Conservation (phyloP, 1,140 invertebrate species). For the Cyclargus thomasi region DNA sequence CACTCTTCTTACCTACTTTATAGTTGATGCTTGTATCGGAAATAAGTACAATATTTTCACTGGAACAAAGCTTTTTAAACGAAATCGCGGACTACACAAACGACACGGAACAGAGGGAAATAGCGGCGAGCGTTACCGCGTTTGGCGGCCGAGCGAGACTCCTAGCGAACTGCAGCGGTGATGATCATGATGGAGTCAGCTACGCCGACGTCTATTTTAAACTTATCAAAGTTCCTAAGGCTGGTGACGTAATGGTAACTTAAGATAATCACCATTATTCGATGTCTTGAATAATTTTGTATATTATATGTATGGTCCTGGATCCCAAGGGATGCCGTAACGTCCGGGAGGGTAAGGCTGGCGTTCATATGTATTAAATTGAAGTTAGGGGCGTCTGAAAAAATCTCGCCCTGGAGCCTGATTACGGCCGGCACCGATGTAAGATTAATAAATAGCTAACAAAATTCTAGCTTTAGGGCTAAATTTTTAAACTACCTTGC, state of each 20-base stretch:
- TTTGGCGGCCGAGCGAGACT: constrained; percentile 33
- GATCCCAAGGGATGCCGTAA: too few relatives aligned
- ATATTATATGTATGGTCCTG: too few relatives aligned
- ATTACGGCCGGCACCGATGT: too few relatives aligned
- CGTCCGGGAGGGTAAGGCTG: too few relatives aligned
- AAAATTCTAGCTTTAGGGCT: too few relatives aligned
- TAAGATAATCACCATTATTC: too few relatives aligned
- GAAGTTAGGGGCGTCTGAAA: too few relatives aligned
- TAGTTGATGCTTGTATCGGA: constrained; percentile 35
- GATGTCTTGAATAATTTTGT: too few relatives aligned
- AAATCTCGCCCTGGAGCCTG: too few relatives aligned
- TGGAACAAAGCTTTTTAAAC: constrained; percentile 44
- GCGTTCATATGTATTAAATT: too few relatives aligned
- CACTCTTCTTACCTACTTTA: background rate
- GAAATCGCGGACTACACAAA: constrained; percentile 42
- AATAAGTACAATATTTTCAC: constrained; percentile 35
- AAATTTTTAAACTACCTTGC: too few relatives aligned
- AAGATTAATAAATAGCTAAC: too few relatives aligned
- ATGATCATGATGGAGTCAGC: constrained; percentile 25
- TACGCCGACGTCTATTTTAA: constrained; percentile 37
- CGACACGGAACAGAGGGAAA: constrained; percentile 33
- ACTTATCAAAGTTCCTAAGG: constrained; percentile 30
- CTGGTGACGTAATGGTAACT: constrained; percentile 31
- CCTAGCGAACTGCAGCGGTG: constrained; percentile 24
- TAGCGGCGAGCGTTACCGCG: constrained; percentile 27